These are phyloP conservation scores for Eupelmus urozonus DNA, from an alignment of 2,888 invertebrate species.

Conservation along the genomic window DNA sequence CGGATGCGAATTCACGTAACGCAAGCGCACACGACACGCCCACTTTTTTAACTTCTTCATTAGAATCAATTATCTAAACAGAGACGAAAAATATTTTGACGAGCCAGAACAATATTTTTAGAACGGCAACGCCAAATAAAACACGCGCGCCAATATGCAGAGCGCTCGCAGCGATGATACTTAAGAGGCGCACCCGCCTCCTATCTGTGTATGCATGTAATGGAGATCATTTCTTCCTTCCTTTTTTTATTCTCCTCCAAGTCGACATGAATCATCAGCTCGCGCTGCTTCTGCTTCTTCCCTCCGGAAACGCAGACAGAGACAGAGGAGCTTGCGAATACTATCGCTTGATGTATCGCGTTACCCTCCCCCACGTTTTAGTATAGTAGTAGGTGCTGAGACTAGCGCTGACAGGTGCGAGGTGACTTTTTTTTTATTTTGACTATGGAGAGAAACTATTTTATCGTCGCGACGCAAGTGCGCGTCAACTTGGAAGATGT, in stretches of 20 bases:
- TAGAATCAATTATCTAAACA: conserved; percentile 7
- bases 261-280: conserved; percentile 38
- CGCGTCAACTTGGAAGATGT: no score
- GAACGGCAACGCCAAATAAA: conserved; percentile 14
- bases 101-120: conserved; percentile 43
- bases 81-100: conserved; percentile 31
- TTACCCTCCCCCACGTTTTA: conserved; percentile 23
- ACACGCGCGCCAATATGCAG: background rate
- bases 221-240: conserved; percentile 39
- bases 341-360: conserved; percentile 40
- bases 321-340: conserved; percentile 20
- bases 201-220: conserved; percentile 21
- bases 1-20: no score
- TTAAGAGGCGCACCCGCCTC: conserved; percentile 37
- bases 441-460: background rate
- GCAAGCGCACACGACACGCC: background rate
- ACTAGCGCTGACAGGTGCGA: conserved; percentile 27
- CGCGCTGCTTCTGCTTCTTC: conserved; percentile 21
- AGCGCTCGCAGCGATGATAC: no score
- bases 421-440: background rate
- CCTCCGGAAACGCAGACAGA: conserved; percentile 43
- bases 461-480: no score
- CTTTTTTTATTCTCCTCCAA: conserved; percentile 8
- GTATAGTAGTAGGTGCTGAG: background rate
- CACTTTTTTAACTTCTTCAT: background rate